These are phyloP conservation scores for Anastatus disparis DNA, from an alignment of 1,140 invertebrate species.

Conservation along the genomic window DNA sequence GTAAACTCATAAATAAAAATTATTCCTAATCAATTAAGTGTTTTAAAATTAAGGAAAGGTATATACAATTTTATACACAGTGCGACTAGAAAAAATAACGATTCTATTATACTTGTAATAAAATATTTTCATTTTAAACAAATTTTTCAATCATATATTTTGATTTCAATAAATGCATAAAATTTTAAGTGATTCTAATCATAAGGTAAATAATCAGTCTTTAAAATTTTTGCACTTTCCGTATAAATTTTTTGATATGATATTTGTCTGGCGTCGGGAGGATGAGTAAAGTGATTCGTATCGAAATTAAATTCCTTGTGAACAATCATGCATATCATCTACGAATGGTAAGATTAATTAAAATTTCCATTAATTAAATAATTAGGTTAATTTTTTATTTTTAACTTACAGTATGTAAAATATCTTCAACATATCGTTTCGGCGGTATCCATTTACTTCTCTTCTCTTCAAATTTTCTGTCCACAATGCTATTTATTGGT, in stretches of 20 bases:
- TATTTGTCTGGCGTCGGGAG: conserved; percentile 45
- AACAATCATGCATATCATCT: conserved; percentile 53
- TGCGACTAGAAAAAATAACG: too few relatives aligned
- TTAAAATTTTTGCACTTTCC: too few relatives aligned
- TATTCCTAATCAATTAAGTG: too few relatives aligned
- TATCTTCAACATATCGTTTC: conserved; percentile 37
- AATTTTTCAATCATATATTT: too few relatives aligned
- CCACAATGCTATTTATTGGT: conserved; percentile 21
- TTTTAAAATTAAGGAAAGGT: too few relatives aligned
- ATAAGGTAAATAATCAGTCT: too few relatives aligned
- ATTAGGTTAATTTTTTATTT: conserved; percentile 2
- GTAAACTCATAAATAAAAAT: too few relatives aligned
- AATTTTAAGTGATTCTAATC: too few relatives aligned
- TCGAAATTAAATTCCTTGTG: conserved; percentile 54
- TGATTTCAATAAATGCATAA: too few relatives aligned
- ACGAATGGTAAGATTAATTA: conserved; percentile 35
- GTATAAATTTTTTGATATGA: conserved; percentile 43
- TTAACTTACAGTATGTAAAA: conserved; percentile 49
- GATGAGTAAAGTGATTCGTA: conserved; percentile 44
- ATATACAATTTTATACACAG: too few relatives aligned
- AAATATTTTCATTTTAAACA: too few relatives aligned
- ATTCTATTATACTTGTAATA: too few relatives aligned
- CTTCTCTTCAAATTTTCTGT: conserved; percentile 42
- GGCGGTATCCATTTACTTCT: conserved; percentile 46
- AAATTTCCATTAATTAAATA: conserved; percentile 5